A percentile compares a stretch with the other conserved stretches of the same genome.
Conservation (phyloP, 37 sponge, comb jelly and placozoan genomes). For the Trichoplax adhaerens region DNA sequence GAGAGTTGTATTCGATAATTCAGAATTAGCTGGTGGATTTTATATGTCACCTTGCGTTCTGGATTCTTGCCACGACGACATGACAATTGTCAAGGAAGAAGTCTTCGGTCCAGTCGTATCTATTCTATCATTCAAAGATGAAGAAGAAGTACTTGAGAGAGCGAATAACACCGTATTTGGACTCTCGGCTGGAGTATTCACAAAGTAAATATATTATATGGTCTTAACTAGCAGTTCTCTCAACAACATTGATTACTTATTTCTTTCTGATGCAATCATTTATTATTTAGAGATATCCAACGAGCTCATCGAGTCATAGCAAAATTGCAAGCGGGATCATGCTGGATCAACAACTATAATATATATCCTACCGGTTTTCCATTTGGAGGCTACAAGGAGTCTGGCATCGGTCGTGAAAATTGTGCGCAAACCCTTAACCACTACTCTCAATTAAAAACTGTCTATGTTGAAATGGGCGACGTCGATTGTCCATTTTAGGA, state of each 20-base stretch:
- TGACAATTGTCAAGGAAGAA: conserved; percentile 28
- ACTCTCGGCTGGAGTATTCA: conserved; percentile 21
- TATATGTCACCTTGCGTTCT: conserved; percentile 23
- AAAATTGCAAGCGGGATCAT: conserved; percentile 21
- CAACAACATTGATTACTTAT: neutral
- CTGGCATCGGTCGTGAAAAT: conserved; percentile 22
- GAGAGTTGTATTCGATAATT: too few relatives aligned
- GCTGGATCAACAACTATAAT: conserved; percentile 27
- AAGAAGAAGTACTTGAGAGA: conserved; percentile 21
- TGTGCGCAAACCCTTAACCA: conserved; percentile 16
- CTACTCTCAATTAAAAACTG: conserved; percentile 26
- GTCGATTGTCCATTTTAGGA: conserved; percentile 11
- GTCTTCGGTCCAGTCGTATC: conserved; percentile 28
- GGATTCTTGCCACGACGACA: conserved; percentile 17
- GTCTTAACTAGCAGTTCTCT: neutral
- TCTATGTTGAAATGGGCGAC: conserved; percentile 33
- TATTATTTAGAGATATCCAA: conserved; percentile 10
- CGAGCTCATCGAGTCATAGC: conserved; percentile 29
- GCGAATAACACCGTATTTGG: conserved; percentile 24
- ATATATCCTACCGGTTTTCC: conserved; percentile 14
- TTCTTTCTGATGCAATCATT: neutral
- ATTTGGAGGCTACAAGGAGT: conserved; percentile 31
- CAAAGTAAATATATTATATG: conserved; percentile 8
- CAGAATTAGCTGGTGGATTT: conserved; percentile 3
- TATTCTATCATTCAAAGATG: conserved; percentile 14